Base-by-base conservation (phyloP, 2,113 vertebrate species). In the Abramis brama region DNA sequence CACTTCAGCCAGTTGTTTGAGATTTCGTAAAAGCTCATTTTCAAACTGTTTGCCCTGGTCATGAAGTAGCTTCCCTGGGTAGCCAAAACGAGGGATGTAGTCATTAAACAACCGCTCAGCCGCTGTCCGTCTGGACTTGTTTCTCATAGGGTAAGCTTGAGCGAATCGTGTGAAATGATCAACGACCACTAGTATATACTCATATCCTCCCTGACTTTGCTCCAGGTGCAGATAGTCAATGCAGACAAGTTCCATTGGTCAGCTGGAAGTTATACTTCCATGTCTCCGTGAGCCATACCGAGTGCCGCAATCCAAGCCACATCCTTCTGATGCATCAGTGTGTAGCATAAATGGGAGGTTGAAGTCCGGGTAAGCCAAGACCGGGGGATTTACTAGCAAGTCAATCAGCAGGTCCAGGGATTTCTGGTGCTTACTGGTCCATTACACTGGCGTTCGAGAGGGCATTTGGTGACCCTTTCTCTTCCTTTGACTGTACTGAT, bases 251-350 rank as follows among this genome's bases (percentile, higher is more conserved):
- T 80, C 21, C 47, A 77, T 8, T 25, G 74, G n/a, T 27, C 13
- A 77, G 27, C 15, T 13, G 23, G 74, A 43, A 36, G 19, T 39
- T 30, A 59, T 33, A 33, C 17, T 59, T 4, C 52, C 76, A 36
- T 27, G 1, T 50, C 60, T 19, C 85, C 86, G 3, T 88, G 39
- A 19, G 81, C 76, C 17, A 81, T 25, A 88, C 36, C 1, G 39
- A 79, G 47, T 83, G 78, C 76, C 10, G 45, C 45, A 45, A 45
- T 45, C 45, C 45, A 11, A 45, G 39, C 39, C 39, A 39, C 39
- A 39, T 39, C 36, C 36, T n/a, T 60, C 57, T 59, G 57, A 59
- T 59, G 57, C 57, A 59, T 59, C 57, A 59, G 21, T 59, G 21
- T 59, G 57, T 59, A n/a, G 21, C 57, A n/a, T 21, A 8, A 59